phyloP scores from a whole-genome alignment of 2,888 invertebrate species.

The Melipona bicolor region DNA sequence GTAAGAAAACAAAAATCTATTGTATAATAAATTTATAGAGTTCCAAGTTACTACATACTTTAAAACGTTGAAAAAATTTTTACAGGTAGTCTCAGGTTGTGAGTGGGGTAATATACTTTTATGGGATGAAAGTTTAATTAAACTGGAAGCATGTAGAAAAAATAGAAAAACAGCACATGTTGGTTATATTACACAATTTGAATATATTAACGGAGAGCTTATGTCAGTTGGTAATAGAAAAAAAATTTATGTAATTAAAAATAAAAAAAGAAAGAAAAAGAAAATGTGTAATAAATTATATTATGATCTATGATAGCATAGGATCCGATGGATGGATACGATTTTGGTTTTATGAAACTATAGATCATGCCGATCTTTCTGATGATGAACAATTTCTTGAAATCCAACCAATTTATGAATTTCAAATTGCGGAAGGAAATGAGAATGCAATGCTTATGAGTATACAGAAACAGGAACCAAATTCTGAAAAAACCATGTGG shows the following conservation, averaged over 20 bases:
- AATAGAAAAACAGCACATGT: slow-evolving; percentile 90
- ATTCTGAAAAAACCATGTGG: slow-evolving; percentile 85
- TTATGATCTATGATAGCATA: slow-evolving; percentile 54
- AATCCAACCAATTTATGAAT: slow-evolving; percentile 94
- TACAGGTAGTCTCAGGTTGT: slow-evolving; percentile 92
- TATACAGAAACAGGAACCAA: slow-evolving; percentile 85
- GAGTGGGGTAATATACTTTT: slow-evolving; percentile 96
- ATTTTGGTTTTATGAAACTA: slow-evolving; percentile 96
- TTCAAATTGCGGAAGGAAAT: slow-evolving; percentile 86
- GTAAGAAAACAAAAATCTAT: slow-evolving; percentile 82
- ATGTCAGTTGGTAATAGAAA: slow-evolving; percentile 85
- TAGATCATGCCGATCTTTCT: slow-evolving; percentile 94
- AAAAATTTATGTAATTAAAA: slow-evolving; percentile 36
- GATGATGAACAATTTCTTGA: slow-evolving; percentile 92
- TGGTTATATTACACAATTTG: slow-evolving; percentile 89
- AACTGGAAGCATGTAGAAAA: slow-evolving; percentile 91
- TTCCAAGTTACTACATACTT: not conserved
- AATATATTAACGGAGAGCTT: slow-evolving; percentile 85
- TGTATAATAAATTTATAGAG: not conserved
- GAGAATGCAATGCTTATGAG: slow-evolving; percentile 84
- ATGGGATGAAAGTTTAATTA: slow-evolving; percentile 96
- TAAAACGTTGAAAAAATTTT: not conserved
- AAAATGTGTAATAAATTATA: not conserved
- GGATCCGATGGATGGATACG: slow-evolving; percentile 92
- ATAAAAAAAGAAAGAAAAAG: not conserved